phyloP scores from a whole-genome alignment of 2,113 vertebrate species.

The Pangasianodon gigas region DNA sequence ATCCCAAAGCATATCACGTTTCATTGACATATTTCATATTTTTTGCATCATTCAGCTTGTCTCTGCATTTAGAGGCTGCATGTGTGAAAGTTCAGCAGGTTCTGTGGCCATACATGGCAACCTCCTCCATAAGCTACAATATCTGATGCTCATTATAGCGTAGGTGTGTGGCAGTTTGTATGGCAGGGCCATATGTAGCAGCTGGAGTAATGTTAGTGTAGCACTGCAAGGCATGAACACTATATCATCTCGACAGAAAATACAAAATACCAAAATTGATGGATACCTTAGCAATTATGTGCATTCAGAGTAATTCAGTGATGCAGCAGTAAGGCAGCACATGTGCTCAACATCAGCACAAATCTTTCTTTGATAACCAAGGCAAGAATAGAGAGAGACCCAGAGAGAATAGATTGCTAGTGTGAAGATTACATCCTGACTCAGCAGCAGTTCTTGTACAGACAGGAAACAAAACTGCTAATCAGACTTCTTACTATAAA shows the following conservation, averaged over 20 bases:
- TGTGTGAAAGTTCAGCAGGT: neutral
- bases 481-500: constrained; percentile 28
- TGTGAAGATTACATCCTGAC: constrained; percentile 43
- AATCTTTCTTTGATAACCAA: constrained; percentile 19
- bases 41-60: neutral
- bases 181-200: neutral
- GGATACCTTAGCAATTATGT: neutral
- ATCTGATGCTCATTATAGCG: constrained; percentile 26
- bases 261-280: constrained; percentile 2
- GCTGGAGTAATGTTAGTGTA: constrained; percentile 5
- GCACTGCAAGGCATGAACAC: neutral
- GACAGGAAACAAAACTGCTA: constrained; percentile 11
- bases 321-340: neutral
- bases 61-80: neutral
- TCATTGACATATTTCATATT: neutral
- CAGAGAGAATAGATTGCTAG: constrained; percentile 9
- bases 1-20: neutral
- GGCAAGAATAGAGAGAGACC: neutral
- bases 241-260: neutral
- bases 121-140: constrained; percentile 16
- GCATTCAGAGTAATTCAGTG: neutral
- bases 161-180: constrained; percentile 32
- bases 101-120: neutral
- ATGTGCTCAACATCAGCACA: constrained; percentile 35
- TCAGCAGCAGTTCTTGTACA: constrained; percentile 24